Evolutionary conservation across 2,113 vertebrate genomes (phyloP), one percentile per base, ranked within the genome.

Genomic region (Myotis davidii): DNA sequence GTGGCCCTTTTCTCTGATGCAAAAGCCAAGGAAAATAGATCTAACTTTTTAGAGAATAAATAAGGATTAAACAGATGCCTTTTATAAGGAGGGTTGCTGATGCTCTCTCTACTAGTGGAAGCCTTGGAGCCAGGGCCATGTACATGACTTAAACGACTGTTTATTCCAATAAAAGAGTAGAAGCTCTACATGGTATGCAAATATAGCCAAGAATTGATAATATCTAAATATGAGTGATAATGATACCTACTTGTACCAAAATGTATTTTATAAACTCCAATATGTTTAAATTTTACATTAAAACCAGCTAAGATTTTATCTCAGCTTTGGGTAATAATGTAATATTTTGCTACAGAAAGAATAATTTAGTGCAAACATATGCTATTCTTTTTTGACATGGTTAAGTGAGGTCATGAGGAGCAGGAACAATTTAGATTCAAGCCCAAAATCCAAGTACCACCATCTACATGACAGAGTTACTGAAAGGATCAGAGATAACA

Each of bases 141-240:
- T 61, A 27, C 20, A 34, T 59, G 12, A 52, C 32, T 92, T 77
- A 45, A 86, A 92, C 21, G 65, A 34, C 23, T 64, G 4, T 94
- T 65, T 88, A 78, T 77, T 84, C 37, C 37, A 59, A 90, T 27
- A 89, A 96, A 85, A 83, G 54, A 64, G 79, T 84, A 93, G 39
- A 85, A 90, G 17, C 12, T 64, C 12, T 42, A 61, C 10, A 39
- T 52, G 17, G 23, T 74, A 21, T 78, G 85, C 69, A 88, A 95
- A 87, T 25, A 90, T 5, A 82, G 14, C 72, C 59, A 70, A 23
- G 52, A 94, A 65, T 70, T 21, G 67, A 56, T 25, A 21, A 59
- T 25, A 82, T 25, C 67, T 87, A 91, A 69, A 37, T 78, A 90
- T 64, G 69, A 83, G 32, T 73, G 50, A 90, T n/a, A 84, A 89